A percentile compares a stretch with the other conserved stretches of the same genome.
phyloP scores from a whole-genome alignment of 2,888 invertebrate genomes.

The Andrena bicolor region DNA sequence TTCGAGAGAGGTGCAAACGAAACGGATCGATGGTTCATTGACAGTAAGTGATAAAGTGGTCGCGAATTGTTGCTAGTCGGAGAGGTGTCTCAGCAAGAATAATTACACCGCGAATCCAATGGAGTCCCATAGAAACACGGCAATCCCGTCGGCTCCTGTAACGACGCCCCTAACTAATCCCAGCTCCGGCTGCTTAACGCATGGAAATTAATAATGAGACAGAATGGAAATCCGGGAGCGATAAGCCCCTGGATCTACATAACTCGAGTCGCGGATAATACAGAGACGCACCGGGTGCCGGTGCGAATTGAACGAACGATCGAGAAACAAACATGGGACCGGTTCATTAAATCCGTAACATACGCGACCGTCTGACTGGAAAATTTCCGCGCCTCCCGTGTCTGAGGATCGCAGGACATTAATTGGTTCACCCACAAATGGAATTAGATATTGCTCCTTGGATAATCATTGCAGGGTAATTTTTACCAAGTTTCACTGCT shows the following conservation, averaged over 20 bases:
- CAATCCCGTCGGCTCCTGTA: conserved; percentile 57
- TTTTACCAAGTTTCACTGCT: not conserved
- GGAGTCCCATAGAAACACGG: conserved; percentile 44
- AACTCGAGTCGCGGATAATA: conserved; percentile 67
- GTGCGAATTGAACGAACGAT: conserved; percentile 68
- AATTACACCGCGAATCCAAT: conserved; percentile 64
- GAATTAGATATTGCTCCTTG: not conserved
- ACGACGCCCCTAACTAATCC: conserved; percentile 66
- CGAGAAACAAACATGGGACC: conserved; percentile 67
- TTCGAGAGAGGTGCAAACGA: too few relatives aligned
- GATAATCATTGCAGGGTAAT: not conserved
- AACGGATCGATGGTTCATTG: too few relatives aligned
- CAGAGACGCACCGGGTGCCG: conserved; percentile 51
- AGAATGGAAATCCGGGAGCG: conserved; percentile 72
- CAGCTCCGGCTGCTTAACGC: conserved; percentile 68
- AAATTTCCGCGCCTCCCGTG: conserved; percentile 20
- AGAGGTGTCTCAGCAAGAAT: conserved; percentile 32
- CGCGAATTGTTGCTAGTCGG: not conserved
- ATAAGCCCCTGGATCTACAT: conserved; percentile 70
- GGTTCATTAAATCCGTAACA: conserved; percentile 62
- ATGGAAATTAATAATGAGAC: conserved; percentile 74
- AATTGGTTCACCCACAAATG: conserved; percentile 13
- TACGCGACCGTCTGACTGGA: conserved; percentile 31
- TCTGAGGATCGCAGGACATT: conserved; percentile 14
- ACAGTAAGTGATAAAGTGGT: conserved; percentile 1